Evolutionary conservation across 2,113 vertebrate genomes (phyloP).

Genomic region (Dicerorhinus sumatrensis): DNA sequence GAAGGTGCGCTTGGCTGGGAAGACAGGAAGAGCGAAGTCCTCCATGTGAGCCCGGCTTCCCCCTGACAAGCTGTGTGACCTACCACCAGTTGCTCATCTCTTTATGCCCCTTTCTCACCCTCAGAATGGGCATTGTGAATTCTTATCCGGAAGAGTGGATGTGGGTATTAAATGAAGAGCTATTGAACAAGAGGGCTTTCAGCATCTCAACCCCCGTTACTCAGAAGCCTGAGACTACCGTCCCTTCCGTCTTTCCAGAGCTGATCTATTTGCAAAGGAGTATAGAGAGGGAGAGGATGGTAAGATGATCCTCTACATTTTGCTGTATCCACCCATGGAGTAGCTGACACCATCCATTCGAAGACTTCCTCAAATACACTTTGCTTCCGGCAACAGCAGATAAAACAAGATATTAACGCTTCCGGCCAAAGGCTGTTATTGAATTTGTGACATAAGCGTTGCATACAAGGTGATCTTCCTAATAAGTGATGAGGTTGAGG

Average conservation of each 20-base stretch:
- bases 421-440: background rate
- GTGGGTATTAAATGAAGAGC: background rate
- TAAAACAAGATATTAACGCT: background rate
- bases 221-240: background rate
- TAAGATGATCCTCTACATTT: background rate
- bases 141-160: background rate
- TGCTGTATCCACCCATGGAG: background rate
- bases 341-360: background rate
- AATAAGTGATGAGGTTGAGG: background rate
- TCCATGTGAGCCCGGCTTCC: background rate
- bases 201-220: background rate
- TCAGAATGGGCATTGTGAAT: background rate
- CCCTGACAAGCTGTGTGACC: background rate
- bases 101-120: background rate
- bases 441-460: background rate
- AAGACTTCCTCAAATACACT: background rate
- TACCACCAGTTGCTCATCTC: background rate
- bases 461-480: background rate
- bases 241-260: background rate
- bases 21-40: background rate
- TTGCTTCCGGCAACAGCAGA: background rate
- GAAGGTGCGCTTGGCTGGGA: background rate
- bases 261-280: background rate
- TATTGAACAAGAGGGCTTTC: background rate
- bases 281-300: background rate